These are phyloP conservation scores for Drosophila planitibia DNA, from an alignment of 2,888 invertebrate genomes.

Conservation along the genomic window DNA sequence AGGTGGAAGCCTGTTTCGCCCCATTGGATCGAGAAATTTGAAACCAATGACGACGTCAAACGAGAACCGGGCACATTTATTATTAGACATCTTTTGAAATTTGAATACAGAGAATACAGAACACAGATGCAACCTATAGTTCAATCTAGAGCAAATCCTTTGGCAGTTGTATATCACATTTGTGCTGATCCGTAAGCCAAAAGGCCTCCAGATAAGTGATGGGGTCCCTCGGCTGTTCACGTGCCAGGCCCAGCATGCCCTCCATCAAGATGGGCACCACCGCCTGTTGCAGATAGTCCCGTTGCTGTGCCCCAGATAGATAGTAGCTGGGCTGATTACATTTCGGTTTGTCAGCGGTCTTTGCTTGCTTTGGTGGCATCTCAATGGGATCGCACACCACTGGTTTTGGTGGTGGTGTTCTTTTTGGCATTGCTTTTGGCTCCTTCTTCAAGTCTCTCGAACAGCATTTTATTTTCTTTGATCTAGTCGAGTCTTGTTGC, in stretches of 20 bases:
- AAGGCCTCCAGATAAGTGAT: constrained; percentile 57
- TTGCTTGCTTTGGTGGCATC: constrained; percentile 25
- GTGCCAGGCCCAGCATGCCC: constrained; percentile 65
- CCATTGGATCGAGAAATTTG: constrained; percentile 42
- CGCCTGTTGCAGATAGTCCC: constrained; percentile 44
- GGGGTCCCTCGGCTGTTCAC: constrained; percentile 62
- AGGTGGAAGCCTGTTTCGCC: constrained; percentile 20
- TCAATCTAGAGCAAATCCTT: constrained; percentile 48
- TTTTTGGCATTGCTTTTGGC: not conserved
- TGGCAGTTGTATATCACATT: constrained; percentile 57
- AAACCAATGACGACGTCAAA: constrained; percentile 27
- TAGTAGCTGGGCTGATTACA: constrained; percentile 5
- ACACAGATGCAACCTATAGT: not conserved
- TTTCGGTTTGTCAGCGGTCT: not conserved
- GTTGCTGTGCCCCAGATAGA: constrained; percentile 31
- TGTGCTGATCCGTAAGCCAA: constrained; percentile 61
- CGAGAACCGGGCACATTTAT: constrained; percentile 54
- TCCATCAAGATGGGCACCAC: constrained; percentile 69
- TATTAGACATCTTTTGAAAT: constrained; percentile 57
- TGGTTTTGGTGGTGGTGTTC: not conserved
- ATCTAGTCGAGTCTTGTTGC: not conserved
- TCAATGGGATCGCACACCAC: constrained; percentile 16
- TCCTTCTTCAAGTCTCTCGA: constrained; percentile 11
- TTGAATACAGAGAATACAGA: constrained; percentile 28
- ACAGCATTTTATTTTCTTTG: constrained; percentile 31